Conservation (phyloP, 2,113 vertebrate genomes). For the Propithecus coquereli region DNA sequence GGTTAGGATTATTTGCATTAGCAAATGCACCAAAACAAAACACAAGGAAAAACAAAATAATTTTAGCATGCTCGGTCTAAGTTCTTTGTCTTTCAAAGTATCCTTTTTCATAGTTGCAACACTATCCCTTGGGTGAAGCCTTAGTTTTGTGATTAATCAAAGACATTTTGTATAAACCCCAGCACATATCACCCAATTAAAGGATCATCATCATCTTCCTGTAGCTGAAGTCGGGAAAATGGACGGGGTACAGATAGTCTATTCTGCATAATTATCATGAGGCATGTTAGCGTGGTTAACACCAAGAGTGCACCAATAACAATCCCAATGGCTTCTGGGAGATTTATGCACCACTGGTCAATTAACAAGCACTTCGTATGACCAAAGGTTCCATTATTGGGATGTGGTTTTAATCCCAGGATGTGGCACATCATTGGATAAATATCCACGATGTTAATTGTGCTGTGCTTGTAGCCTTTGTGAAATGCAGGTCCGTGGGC, state of each 20-base stretch:
- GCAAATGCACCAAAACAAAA: conserved; percentile 2
- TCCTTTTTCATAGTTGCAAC: conserved; percentile 15
- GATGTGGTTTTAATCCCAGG: conserved; percentile 83
- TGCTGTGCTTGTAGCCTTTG: conserved; percentile 77
- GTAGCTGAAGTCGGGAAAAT: conserved; percentile 88
- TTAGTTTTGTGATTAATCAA: conserved; percentile 3
- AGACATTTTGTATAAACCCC: background rate
- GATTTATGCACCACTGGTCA: conserved; percentile 84
- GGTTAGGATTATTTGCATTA: background rate
- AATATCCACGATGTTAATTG: conserved; percentile 89
- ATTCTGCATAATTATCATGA: conserved; percentile 84
- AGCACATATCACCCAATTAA: conserved; percentile 80
- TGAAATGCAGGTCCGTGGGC: conserved; percentile 91
- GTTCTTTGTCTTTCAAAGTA: conserved; percentile 61
- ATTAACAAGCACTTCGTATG: conserved; percentile 85
- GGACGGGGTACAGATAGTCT: conserved; percentile 62
- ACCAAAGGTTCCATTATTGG: conserved; percentile 91
- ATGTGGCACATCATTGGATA: conserved; percentile 97
- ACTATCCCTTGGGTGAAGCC: conserved; percentile 47
- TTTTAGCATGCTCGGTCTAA: background rate
- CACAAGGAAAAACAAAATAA: conserved; percentile 15
- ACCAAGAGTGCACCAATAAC: conserved; percentile 87
- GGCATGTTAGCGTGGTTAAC: conserved; percentile 84
- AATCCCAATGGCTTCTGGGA: conserved; percentile 84
- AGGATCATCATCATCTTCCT: conserved; percentile 87